Base-by-base conservation (phyloP, 2,888 invertebrate species). In the Sphecodes monilicornis region DNA sequence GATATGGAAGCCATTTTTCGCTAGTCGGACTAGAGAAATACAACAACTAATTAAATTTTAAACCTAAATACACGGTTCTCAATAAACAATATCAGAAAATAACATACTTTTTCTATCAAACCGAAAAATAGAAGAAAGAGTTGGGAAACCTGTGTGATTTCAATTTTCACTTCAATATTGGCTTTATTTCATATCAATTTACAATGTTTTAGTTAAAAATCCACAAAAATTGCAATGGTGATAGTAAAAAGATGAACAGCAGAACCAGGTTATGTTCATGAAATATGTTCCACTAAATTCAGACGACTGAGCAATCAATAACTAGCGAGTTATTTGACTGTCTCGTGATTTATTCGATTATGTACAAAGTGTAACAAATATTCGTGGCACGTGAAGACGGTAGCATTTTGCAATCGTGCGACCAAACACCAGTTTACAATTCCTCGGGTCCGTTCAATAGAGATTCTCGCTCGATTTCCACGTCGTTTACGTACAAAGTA, bases 401-500 rank as follows among this genome's bases (percentile, higher is more conserved):
- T 13, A 22, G 77, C 16, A 60, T 22, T n/a, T n/a, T 82, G 41
- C 29, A 43, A 54, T 64, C 1, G 13, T 8, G 43, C 50, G 50
- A 4, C 69, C 13, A 22, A 26, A 26, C 4, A 32, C 39, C 13
- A 16, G 32, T 11, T 16, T 69, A 79, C 13, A 16, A 36, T 32
- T 72, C 68, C 39, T 78, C 71, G 1, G 81, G 60, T 22, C 76
- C 80, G 36, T 83, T 43, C 0, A 80, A 10, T n/a, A 77, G 36
- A 4, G 64, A 72, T 77, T 89, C 90, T 76, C 90, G 91, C 11
- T 92, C 87, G 54, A 94, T 92, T 90, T 94, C 93, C 1, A 85
- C 75, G 29, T 92, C 92, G 71, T 94, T 90, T 2, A 94, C 83
- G 72, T 89, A 93, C 13, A 95, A 88, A 72, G 90, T 85, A 77